Evolutionary conservation across 2,888 invertebrate genomes (phyloP), one percentile per base, ranked within the genome.

Genomic region (Cerastis leucographa): DNA sequence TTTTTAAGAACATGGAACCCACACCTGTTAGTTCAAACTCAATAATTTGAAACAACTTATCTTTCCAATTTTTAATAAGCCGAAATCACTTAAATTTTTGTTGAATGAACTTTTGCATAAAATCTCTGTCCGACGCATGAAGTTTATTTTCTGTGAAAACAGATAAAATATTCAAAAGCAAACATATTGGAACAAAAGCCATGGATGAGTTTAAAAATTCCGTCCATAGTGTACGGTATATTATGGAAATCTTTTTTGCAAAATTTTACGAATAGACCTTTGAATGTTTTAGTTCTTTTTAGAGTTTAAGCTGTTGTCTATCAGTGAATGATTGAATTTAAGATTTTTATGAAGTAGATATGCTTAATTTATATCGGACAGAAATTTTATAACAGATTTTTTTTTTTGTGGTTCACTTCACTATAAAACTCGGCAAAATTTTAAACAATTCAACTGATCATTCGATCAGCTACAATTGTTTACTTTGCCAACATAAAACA

Each of bases 21-120:
- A 89, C 87, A 89, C 89, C 88, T 64, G 89, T 89, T 90, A 90
- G 87, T 78, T 61, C 79, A 85, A 80, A 85, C 78, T 80, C 70
- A 80, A 87, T 87, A 85, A 85, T 85, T 87, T 77, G 80, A 88
- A 76, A 75, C 42, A 74, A 86, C 86, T 86, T 86, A 86, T 87
- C 86, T 87, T 85, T 73, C 56, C 72, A 70, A 51, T 51, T 19
- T 62, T 75, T 9, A 25, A 22, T 68, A 51, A 19, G 19, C 61
- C 35, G 29, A 61, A 54, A 56, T 65, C 81, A 84, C 73, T 73
- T 76, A 12, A 0, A 46, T 19, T 54, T 69, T 64, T 2, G 12
- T 29, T 11, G 12, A 40, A 46, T 46, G 12, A 70, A 56, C 25
- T 56, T 40, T 29, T 42, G 14, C 8, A 17, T 29, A 46, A 46